Evolutionary conservation across 1,140 invertebrate species (phyloP).

Genomic region (Eciton burchellii): DNA sequence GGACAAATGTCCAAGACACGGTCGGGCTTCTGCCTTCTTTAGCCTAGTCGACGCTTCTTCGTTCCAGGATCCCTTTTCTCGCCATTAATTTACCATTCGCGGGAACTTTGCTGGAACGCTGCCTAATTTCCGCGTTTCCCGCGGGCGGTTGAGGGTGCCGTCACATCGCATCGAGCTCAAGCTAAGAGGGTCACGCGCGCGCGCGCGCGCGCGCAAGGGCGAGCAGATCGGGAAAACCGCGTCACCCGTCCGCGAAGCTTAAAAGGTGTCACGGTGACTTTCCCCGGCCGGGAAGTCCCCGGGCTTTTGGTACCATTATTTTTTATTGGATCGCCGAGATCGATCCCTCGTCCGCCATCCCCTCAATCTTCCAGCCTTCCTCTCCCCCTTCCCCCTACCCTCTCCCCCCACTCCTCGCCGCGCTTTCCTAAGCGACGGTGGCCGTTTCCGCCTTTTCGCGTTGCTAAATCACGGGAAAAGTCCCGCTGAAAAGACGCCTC

Average conservation of each 20-base stretch:
- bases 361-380: slow-evolving; percentile 3
- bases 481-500: slow-evolving; percentile 63
- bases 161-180: slow-evolving; percentile 76
- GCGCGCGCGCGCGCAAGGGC: slow-evolving; percentile 58
- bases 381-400: neutral
- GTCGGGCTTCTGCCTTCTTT: neutral
- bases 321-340: slow-evolving; percentile 73
- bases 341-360: slow-evolving; percentile 34
- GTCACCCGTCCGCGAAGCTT: slow-evolving; percentile 72
- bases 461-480: slow-evolving; percentile 66
- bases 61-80: slow-evolving; percentile 5
- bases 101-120: slow-evolving; percentile 64
- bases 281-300: slow-evolving; percentile 78
- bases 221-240: slow-evolving; percentile 66
- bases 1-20: neutral
- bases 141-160: slow-evolving; percentile 74
- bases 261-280: slow-evolving; percentile 82
- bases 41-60: neutral
- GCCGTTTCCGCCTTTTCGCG: slow-evolving; percentile 47
- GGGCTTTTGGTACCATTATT: slow-evolving; percentile 76
- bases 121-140: slow-evolving; percentile 72
- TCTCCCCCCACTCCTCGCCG: neutral
- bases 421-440: slow-evolving; percentile 20
- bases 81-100: slow-evolving; percentile 67
- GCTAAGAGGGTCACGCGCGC: slow-evolving; percentile 61